Base-by-base conservation (phyloP, 2,888 invertebrate genomes). In the Marasmarcha lunaedactyla region DNA sequence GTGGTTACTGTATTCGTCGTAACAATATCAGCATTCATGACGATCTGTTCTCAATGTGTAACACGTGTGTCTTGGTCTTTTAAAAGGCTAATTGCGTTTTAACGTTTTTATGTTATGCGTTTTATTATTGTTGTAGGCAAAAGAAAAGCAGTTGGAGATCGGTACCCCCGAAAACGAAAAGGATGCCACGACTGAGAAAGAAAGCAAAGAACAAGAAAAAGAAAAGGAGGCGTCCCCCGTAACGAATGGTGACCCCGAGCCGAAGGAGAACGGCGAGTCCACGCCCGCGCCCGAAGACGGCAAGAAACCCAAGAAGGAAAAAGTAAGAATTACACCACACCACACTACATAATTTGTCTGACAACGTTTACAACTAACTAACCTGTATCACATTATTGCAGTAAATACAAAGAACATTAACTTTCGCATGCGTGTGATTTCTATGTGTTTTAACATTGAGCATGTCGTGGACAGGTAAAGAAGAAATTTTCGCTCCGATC, bases 401-500 rank as follows among this genome's bases (percentile, higher is more conserved):
- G n/a, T n/a, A n/a, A n/a, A n/a, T n/a, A n/a, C n/a, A n/a, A n/a
- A n/a, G n/a, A 20, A 20, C 30, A 30, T 30, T 30, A 30, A 30
- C 9, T 30, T 4, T 7, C 4, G 11, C 30, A 30, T 30, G 30
- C n/a, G 11, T 30, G 30, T 30, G 30, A 6, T 30, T 52, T 52
- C 52, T 38, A 51, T 47, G 50, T 59, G 39, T 57, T 51, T 55
- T 66, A 69, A 69, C 52, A 48, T 44, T 42, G 40, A 52, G 56
- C 59, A 63, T 63, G 58, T 66, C 54, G 54, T 55, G 54, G 62
- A 48, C 83, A 88, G 85, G 85, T 89, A 55, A 93, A 93, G 88
- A 93, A 93, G 88, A 93, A 93, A 85, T 94, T 93, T 93, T 93
- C 93, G 57, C 90, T 94, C 77, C 89, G 93, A 63, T 92, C 90